Evolutionary conservation across 2,113 vertebrate species (phyloP), one percentile per base, ranked within the genome.

Genomic region (Oenanthe oenanthe): DNA sequence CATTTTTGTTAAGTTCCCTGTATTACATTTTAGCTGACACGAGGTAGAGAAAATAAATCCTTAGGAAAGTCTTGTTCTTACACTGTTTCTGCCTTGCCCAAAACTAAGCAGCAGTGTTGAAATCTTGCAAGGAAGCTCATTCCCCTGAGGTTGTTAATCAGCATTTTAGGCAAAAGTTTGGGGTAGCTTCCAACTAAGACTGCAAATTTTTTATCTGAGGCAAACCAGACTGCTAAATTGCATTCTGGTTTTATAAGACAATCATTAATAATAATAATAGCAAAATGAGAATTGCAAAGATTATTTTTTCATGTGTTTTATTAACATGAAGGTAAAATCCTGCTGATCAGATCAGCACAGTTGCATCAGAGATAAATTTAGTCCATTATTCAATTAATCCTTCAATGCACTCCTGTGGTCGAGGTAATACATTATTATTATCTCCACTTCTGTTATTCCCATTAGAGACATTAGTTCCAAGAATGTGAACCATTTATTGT

Each of bases 381-480:
- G 75, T 65, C 67, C 53, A 81, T 96, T 93, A 93, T 86, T 94
- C 90, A 90, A 96, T 96, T 96, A 94, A 96, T 93, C 85, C 20
- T 74, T 84, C 92, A 84, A 82, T 84, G 70, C 63, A 84, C 68
- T 92, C 48, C 60, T 68, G 68, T 57, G 88, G 88, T 88, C 12
- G 2, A 95, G 56, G 82, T 70, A 93, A 94, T 79, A 83, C 31
- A 90, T 91, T 88, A 90, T 75, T 89, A 91, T 88, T 60, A 92
- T 76, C 74, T 85, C 72, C 63, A 73, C 63, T 96, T 80, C 72
- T 94, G 85, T 85, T 94, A 93, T 88, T 95, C 85, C 82, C 78
- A 95, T 92, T 90, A 88, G 47, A 86, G 70, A 88, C 89, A 85
- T 88, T 80, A 95, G 77, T 96, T 96, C 94, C 95, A 97, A 96